Conservation (phyloP, 2,888 invertebrate genomes). For the Ophraella communa region DNA sequence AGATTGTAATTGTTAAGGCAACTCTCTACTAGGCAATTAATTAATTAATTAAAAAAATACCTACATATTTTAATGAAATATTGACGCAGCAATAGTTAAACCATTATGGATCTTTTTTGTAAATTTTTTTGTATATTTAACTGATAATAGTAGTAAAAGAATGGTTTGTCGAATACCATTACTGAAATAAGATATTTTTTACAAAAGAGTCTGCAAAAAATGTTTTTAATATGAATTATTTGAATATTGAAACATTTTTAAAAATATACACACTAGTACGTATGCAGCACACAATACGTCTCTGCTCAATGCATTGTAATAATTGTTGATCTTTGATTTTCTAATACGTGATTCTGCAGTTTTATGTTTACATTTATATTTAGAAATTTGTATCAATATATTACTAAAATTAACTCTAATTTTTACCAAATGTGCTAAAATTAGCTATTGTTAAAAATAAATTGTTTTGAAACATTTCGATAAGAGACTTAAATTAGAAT, state of each 20-base stretch:
- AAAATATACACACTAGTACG: too few species aligned
- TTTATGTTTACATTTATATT: not conserved
- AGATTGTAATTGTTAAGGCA: not conserved
- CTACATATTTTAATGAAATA: not conserved
- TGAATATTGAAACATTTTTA: too few species aligned
- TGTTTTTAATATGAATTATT: too few species aligned
- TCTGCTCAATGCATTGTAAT: too few species aligned
- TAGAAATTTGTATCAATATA: not conserved
- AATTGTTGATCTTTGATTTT: too few species aligned
- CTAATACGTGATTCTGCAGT: too few species aligned
- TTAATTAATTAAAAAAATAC: not conserved
- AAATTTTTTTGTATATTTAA: not conserved
- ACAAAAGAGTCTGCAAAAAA: too few species aligned
- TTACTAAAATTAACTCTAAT: not conserved
- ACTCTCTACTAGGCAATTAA: not conserved
- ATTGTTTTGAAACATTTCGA: not conserved
- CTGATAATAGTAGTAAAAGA: not conserved
- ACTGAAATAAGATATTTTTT: too few species aligned
- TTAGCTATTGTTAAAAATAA: not conserved
- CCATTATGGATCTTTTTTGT: not conserved
- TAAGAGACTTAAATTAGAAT: not conserved
- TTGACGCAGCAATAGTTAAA: not conserved
- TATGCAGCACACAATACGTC: too few species aligned
- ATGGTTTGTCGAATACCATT: too few species aligned
- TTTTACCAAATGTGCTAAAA: not conserved